These are phyloP conservation scores for Mus minutoides DNA, from an alignment of 2,797 vertebrate genomes.

Conservation along the genomic window DNA sequence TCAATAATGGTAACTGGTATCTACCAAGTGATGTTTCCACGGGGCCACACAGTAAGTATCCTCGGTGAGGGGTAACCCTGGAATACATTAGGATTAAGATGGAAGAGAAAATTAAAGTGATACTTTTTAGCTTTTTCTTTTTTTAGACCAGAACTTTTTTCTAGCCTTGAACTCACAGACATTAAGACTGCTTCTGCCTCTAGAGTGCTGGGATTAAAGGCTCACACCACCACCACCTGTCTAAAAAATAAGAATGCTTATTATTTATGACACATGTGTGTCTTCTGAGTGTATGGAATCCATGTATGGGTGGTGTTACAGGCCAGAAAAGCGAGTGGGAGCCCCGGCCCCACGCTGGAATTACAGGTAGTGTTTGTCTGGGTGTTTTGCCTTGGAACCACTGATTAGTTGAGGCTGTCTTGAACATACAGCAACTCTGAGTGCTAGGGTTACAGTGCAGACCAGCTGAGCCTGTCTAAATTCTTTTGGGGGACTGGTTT, in stretches of 20 bases:
- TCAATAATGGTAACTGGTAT: neutral
- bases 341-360: neutral
- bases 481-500: neutral
- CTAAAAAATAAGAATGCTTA: neutral
- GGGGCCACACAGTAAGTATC: neutral
- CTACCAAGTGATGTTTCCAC: slow-evolving; percentile 1
- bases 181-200: neutral
- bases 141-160: neutral
- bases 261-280: neutral
- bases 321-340: neutral
- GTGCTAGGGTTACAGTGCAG: neutral
- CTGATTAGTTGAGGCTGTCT: too few species aligned
- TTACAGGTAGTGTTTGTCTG: neutral
- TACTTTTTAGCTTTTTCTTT: neutral
- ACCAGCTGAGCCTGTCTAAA: neutral
- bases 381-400: neutral
- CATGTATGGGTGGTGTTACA: neutral
- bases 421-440: neutral
- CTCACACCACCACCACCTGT: neutral
- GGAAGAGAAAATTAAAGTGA: neutral
- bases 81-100: neutral
- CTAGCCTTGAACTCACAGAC: neutral
- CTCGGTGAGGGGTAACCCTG: neutral
- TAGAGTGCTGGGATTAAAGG: neutral
- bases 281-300: neutral